A percentile compares a stretch with the other conserved stretches of the same genome.
Evolutionary conservation across 2,888 invertebrate genomes (phyloP).

Genomic region (Dendrolimus pini): DNA sequence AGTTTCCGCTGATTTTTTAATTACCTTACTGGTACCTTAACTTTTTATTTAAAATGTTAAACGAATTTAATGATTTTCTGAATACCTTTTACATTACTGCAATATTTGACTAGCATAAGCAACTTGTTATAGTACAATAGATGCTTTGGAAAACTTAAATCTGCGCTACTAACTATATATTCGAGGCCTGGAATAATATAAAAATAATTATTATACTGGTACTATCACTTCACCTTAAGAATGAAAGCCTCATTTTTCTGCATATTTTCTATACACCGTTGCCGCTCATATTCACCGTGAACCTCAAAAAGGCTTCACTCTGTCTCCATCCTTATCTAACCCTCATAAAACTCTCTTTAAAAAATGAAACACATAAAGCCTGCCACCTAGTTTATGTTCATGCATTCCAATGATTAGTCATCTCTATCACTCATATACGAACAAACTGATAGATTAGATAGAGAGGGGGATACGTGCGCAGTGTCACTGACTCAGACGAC

Average conservation of each 20-base stretch:
- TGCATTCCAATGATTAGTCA: slow-evolving; percentile 50
- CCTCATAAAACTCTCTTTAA: slow-evolving; percentile 23
- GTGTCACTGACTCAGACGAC: slow-evolving; percentile 69
- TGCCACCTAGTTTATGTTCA: slow-evolving; percentile 45
- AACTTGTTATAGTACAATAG: too few species aligned
- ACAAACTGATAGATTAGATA: slow-evolving; percentile 28
- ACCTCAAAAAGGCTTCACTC: slow-evolving; percentile 45
- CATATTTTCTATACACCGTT: slow-evolving; percentile 53
- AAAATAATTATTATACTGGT: too few species aligned
- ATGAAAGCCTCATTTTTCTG: slow-evolving; percentile 64
- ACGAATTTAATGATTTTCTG: too few species aligned
- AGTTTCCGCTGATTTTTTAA: too few species aligned
- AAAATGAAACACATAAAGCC: slow-evolving; percentile 40
- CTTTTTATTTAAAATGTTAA: too few species aligned
- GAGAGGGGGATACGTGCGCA: slow-evolving; percentile 52
- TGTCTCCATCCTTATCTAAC: slow-evolving; percentile 33
- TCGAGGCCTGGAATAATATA: too few species aligned
- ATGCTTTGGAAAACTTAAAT: too few species aligned
- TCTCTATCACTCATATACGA: slow-evolving; percentile 34
- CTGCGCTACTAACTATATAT: too few species aligned
- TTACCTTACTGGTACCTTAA: too few species aligned
- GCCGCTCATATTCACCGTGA: slow-evolving; percentile 47
- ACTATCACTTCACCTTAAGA: slow-evolving; percentile 37
- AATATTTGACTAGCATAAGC: too few species aligned
- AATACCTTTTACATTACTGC: too few species aligned